Conservation (phyloP, 92 coral and sea anemone species). For the Meandrina meandrites region DNA sequence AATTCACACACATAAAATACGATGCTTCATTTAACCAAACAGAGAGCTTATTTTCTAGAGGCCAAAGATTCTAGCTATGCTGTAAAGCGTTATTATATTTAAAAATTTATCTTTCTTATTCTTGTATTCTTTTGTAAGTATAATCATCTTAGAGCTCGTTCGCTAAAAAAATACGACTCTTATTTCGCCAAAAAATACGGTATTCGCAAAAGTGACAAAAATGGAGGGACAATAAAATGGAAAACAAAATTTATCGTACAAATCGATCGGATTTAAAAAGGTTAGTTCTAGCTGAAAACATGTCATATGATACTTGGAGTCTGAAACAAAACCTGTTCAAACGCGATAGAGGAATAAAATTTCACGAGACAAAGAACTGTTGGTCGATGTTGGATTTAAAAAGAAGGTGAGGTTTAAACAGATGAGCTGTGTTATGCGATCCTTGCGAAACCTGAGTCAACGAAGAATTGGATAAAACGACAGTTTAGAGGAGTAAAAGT, state of each 20-base stretch:
- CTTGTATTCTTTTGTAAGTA: no score
- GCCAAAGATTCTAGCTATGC: background rate
- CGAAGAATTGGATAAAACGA: conserved; percentile 3
- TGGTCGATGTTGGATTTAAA: background rate
- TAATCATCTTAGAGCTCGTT: no score
- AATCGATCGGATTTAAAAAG: background rate
- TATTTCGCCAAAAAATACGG: no score
- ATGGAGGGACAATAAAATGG: background rate
- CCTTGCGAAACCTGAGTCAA: background rate
- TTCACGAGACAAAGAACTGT: background rate
- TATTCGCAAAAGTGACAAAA: no score
- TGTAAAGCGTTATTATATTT: background rate
- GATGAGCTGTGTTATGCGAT: background rate
- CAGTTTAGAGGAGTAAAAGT: background rate
- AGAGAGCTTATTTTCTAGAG: background rate
- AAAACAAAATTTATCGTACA: background rate
- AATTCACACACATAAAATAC: no score
- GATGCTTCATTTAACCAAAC: background rate
- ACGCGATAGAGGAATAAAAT: background rate
- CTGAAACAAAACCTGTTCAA: background rate
- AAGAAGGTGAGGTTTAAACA: background rate
- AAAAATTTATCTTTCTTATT: no score
- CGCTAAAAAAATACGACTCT: no score
- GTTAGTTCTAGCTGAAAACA: background rate
- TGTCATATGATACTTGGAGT: background rate